Percentiles rank a stretch among this genome's conserved stretches.
Conservation (phyloP, 2,113 vertebrate species). For the Malurus alboscapulatus region DNA sequence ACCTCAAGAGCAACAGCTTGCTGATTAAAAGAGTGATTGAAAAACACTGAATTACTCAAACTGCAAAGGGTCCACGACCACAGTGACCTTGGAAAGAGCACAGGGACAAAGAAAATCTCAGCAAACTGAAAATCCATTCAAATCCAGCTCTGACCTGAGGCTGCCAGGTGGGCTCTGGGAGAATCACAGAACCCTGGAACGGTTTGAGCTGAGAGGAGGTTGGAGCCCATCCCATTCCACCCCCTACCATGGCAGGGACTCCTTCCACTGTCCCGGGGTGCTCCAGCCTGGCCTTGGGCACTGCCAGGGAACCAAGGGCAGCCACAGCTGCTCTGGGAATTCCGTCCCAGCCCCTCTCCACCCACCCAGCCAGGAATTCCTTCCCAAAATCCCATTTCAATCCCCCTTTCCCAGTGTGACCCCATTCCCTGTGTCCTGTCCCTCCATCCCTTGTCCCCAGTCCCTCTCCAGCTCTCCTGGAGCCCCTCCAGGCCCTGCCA, state of each 20-base stretch:
- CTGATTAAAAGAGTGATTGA: too few species aligned
- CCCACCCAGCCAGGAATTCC: background rate
- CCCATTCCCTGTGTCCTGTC: background rate
- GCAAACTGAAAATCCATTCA: background rate
- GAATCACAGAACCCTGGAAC: background rate
- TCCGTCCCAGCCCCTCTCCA: background rate
- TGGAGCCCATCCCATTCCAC: background rate
- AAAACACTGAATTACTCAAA: rapidly evolving
- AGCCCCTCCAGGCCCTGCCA: background rate
- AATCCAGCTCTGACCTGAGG: background rate
- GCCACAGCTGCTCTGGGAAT: background rate
- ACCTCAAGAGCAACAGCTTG: background rate
- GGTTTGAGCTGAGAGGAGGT: background rate
- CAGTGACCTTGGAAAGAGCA: background rate
- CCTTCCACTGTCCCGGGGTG: background rate
- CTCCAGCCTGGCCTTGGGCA: background rate
- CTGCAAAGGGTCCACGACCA: rapidly evolving
- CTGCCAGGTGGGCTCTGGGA: background rate
- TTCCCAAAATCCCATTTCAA: background rate
- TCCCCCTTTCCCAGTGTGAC: background rate
- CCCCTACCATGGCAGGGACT: background rate
- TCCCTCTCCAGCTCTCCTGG: background rate
- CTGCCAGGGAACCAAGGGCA: background rate
- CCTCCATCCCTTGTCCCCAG: background rate
- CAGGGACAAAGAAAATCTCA: background rate